Evolutionary conservation across 1,140 invertebrate species (phyloP).

Genomic region (Drosophila varians): DNA sequence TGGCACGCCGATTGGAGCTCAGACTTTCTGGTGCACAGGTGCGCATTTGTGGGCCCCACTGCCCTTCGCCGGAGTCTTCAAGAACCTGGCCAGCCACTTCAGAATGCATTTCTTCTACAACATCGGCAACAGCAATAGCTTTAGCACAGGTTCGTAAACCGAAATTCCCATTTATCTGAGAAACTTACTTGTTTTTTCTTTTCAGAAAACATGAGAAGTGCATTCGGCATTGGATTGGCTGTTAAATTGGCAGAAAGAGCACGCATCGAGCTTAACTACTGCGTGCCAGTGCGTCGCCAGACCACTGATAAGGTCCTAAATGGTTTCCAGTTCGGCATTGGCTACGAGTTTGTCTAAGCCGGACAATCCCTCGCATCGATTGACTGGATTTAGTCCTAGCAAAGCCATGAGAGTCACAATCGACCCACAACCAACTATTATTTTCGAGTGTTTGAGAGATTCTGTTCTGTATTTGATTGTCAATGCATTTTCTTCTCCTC

Average conservation of each 20-base stretch:
- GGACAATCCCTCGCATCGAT: neutral
- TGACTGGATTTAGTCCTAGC: constrained; percentile 40
- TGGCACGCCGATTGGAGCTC: constrained; percentile 74
- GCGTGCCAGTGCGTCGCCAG: constrained; percentile 65
- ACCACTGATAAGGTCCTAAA: constrained; percentile 51
- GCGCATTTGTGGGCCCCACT: constrained; percentile 78
- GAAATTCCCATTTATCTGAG: neutral
- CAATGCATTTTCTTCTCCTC: constrained; percentile 67
- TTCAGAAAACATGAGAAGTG: constrained; percentile 74
- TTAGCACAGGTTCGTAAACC: constrained; percentile 55
- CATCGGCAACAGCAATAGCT: constrained; percentile 75
- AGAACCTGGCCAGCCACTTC: constrained; percentile 76
- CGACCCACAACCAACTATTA: constrained; percentile 22
- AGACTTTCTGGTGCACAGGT: constrained; percentile 79
- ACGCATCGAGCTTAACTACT: constrained; percentile 83
- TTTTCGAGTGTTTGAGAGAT: constrained; percentile 18
- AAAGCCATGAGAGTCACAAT: constrained; percentile 53
- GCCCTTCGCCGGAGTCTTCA: constrained; percentile 76
- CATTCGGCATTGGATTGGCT: constrained; percentile 75
- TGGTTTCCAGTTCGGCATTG: constrained; percentile 83
- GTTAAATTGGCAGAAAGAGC: constrained; percentile 78
- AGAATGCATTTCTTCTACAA: constrained; percentile 82
- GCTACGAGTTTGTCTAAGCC: constrained; percentile 77
- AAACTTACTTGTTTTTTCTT: neutral
- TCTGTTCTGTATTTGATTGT: constrained; percentile 59